phyloP scores from a whole-genome alignment of 2,888 invertebrate species.

The Coelogynopora nodosa region DNA sequence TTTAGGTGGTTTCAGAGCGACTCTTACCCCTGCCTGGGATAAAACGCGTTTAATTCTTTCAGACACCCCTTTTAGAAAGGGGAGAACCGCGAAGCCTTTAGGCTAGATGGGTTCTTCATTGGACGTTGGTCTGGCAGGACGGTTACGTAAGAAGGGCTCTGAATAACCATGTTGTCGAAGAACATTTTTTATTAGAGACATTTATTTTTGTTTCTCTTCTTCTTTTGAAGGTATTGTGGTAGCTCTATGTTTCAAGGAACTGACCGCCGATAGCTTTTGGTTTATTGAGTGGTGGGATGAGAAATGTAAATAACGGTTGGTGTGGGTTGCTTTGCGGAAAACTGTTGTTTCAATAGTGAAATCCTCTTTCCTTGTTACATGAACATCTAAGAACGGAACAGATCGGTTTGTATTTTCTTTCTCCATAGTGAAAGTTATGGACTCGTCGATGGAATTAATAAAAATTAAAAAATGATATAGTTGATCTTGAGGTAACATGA shows the following conservation, averaged over 20 bases:
- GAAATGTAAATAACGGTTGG: conserved; percentile 27
- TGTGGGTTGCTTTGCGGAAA: conserved; percentile 33
- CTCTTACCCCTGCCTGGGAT: not conserved
- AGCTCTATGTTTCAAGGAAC: not conserved
- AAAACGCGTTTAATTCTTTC: not conserved
- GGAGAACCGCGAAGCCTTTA: not conserved
- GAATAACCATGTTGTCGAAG: too few species aligned
- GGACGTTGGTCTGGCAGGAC: not conserved
- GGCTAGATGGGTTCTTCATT: not conserved
- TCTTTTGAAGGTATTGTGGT: not conserved
- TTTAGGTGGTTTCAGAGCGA: not conserved
- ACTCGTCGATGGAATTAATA: conserved; percentile 1
- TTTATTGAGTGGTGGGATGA: not conserved
- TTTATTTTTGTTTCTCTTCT: too few species aligned
- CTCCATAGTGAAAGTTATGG: conserved; percentile 28
- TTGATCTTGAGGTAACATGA: conserved; percentile 15
- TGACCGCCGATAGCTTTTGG: conserved; percentile 20
- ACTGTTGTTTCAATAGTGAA: conserved; percentile 6
- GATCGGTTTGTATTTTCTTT: conserved; percentile 21
- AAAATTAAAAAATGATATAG: not conserved
- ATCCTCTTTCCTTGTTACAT: conserved; percentile 7
- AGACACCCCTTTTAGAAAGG: not conserved
- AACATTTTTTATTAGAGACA: too few species aligned
- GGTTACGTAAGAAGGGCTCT: not conserved
- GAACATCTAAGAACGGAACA: conserved; percentile 34